These are phyloP conservation scores for Ia io DNA, from an alignment of 2,113 vertebrate genomes.

Conservation along the genomic window DNA sequence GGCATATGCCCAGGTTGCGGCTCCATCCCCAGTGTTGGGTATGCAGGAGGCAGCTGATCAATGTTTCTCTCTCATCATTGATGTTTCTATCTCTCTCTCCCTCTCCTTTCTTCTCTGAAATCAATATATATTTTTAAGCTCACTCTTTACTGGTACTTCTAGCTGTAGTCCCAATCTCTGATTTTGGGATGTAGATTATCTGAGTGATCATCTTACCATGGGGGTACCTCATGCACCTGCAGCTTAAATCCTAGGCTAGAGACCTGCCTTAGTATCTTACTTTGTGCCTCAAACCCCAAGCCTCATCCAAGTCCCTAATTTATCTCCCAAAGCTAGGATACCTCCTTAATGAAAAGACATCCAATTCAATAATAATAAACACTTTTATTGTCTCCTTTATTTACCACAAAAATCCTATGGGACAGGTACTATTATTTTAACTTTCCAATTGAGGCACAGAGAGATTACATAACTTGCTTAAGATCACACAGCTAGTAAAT, in stretches of 20 bases:
- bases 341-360: slow-evolving; percentile 13
- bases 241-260: neutral
- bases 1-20: too few relatives aligned
- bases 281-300: neutral
- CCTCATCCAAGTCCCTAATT: neutral
- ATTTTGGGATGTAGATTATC: neutral
- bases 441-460: neutral
- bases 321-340: neutral
- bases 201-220: neutral
- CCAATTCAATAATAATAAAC: neutral
- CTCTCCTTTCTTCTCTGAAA: too few relatives aligned
- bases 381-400: neutral
- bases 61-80: too few relatives aligned
- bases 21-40: too few relatives aligned
- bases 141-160: neutral
- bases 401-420: neutral
- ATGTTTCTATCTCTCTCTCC: too few relatives aligned
- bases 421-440: neutral
- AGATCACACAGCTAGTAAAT: neutral
- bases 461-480: neutral
- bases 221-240: neutral
- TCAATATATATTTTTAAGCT: neutral
- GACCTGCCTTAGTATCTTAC: neutral
- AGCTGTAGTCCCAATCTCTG: neutral
- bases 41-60: too few relatives aligned